Conservation (phyloP, 1,140 invertebrate genomes). For the Myzus persicae region DNA sequence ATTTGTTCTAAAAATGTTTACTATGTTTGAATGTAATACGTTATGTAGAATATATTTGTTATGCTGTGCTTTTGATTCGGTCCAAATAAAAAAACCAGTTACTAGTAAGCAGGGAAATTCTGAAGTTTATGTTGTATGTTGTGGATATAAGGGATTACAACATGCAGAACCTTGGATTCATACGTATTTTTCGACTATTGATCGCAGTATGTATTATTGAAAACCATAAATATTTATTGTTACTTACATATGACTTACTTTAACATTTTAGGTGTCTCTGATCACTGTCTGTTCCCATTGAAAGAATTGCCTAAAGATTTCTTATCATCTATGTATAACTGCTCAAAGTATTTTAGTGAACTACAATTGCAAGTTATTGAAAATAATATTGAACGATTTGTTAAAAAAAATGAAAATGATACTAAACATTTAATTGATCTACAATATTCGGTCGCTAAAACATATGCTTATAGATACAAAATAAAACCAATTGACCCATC, state of each 20-base stretch:
- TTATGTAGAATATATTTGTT: conserved; percentile 84
- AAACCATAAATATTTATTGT: not conserved
- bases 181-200: conserved; percentile 13
- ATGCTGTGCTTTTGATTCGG: conserved; percentile 75
- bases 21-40: conserved; percentile 83
- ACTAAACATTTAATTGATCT: not conserved
- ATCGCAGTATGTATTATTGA: conserved; percentile 33
- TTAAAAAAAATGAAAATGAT: conserved; percentile 15
- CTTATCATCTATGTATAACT: conserved; percentile 45
- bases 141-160: conserved; percentile 67
- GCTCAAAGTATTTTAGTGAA: conserved; percentile 52
- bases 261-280: not conserved
- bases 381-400: conserved; percentile 32
- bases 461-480: conserved; percentile 12
- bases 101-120: conserved; percentile 96
- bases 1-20: conserved; percentile 91
- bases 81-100: conserved; percentile 84
- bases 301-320: conserved; percentile 52
- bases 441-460: conserved; percentile 32
- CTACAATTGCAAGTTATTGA: conserved; percentile 51
- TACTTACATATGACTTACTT: not conserved
- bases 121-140: conserved; percentile 87
- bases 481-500: conserved; percentile 29
- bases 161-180: conserved; percentile 51
- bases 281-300: conserved; percentile 29